phyloP scores from a whole-genome alignment of 2,113 vertebrate genomes.

The Brachionichthys hirsutus region DNA sequence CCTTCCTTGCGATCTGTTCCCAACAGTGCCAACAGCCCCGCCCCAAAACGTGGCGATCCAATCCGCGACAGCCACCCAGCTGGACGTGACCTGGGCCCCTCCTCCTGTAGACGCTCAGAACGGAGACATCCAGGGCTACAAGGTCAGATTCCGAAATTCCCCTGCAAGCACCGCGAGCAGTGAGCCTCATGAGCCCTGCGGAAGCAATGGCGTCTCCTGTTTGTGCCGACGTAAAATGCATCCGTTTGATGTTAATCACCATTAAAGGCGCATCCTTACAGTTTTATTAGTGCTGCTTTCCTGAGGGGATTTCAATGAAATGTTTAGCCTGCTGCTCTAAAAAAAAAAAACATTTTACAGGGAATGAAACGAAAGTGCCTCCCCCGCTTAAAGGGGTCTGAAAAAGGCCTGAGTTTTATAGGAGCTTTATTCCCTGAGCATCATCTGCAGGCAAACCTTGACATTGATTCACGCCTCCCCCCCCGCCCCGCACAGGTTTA shows the following conservation, averaged over 20 bases:
- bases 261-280: slow-evolving; percentile 40
- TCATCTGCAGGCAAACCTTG: slow-evolving; percentile 7
- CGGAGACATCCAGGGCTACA: slow-evolving; percentile 97
- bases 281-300: slow-evolving; percentile 6
- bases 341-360: slow-evolving; percentile 46
- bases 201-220: background rate
- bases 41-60: slow-evolving; percentile 88
- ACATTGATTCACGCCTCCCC: slow-evolving; percentile 22
- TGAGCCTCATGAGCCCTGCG: background rate
- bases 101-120: slow-evolving; percentile 89
- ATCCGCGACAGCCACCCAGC: slow-evolving; percentile 87
- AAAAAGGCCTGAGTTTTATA: slow-evolving; percentile 31
- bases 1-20: background rate
- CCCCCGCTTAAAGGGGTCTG: slow-evolving; percentile 31
- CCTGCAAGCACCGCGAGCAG: too few relatives aligned
- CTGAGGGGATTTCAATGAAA: slow-evolving; percentile 21
- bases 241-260: slow-evolving; percentile 30
- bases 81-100: slow-evolving; percentile 93
- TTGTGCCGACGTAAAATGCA: slow-evolving; percentile 16
- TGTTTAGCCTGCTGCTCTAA: slow-evolving; percentile 21
- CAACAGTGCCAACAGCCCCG: slow-evolving; percentile 87
- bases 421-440: slow-evolving; percentile 24
- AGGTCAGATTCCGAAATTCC: slow-evolving; percentile 72
- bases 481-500: slow-evolving; percentile 88
- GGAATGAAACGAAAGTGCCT: slow-evolving; percentile 45